Base-by-base conservation (phyloP, 2,113 vertebrate species). In the Sebastes fasciatus region DNA sequence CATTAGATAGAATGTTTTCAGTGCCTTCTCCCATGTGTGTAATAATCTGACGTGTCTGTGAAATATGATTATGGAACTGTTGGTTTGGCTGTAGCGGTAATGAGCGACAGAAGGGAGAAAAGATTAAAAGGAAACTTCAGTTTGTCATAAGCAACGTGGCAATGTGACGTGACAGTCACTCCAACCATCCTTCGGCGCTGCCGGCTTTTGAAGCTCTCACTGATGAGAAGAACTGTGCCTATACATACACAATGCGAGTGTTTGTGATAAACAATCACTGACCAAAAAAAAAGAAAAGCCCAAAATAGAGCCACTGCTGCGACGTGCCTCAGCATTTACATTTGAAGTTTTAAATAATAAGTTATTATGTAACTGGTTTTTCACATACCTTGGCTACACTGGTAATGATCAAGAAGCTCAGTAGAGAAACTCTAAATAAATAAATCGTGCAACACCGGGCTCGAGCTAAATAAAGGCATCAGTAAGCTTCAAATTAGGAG, bases 51-150 rank as follows among this genome's bases (percentile, higher is more conserved):
- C 5, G 45, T 34, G 40, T 58, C 4, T 58, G 43, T 77, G 61
- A 74, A 62, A 84, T 67, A 40, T 62, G 14, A 23, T 52, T 26
- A 68, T 62, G 21, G 67, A 79, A 74, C 46, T 7, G 16, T 13
- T 61, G 63, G 45, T 60, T 72, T 52, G 51, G 16, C 43, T 70
- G 42, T 43, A 13, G 19, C 23, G 52, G 45, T 54, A 61, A 77
- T 65, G 45, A 72, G 51, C 16, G 2, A 73, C 46, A 67, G 43
- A 46, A 40, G 13, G 55, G 54, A 72, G 34, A 46, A 43, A 77
- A n/a, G 52, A 66, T 71, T 23, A 13, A 83, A 75, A 48, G 65
- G 19, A 58, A 43, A 70, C 49, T 55, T 64, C 23, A 66, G 42
- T 64, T 40, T 46, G 49, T 34, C 9, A 45, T 19, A 26, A 55